Percentiles rank a stretch among this genome's conserved stretches.
Conservation (phyloP, 2,888 invertebrate species). For the Reticulitermes lucifugus region DNA sequence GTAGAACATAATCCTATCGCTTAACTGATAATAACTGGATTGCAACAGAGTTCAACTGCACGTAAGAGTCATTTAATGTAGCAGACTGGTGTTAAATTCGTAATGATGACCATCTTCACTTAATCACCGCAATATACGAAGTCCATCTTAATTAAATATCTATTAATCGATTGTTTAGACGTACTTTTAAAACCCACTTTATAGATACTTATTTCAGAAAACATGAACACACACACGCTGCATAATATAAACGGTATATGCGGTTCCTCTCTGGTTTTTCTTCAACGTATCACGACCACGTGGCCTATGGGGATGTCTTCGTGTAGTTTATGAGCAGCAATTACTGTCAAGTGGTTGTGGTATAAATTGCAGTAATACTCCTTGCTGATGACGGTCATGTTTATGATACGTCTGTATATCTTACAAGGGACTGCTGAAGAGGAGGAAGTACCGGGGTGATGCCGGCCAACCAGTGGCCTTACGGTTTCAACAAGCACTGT, state of each 20-base stretch:
- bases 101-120: background rate
- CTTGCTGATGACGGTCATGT: conserved; percentile 37
- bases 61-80: background rate
- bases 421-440: conserved; percentile 2
- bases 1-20: background rate
- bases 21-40: background rate
- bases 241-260: background rate
- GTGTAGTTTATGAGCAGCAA: conserved; percentile 37
- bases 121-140: background rate
- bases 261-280: background rate
- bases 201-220: background rate
- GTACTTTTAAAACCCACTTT: background rate
- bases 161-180: background rate
- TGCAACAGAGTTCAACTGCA: background rate
- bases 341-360: conserved; percentile 35
- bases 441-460: background rate
- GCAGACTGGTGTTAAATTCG: background rate
- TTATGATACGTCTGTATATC: conserved; percentile 22
- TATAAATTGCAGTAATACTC: conserved; percentile 27
- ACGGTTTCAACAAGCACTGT: background rate
- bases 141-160: background rate
- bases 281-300: conserved; percentile 30
- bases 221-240: conserved; percentile 5
- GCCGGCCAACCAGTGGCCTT: conserved; percentile 8
- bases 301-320: conserved; percentile 33